Percentiles rank a stretch among this genome's conserved stretches.
Evolutionary conservation across 1,140 invertebrate genomes (phyloP).

Genomic region (Alviniconcha marisindica): DNA sequence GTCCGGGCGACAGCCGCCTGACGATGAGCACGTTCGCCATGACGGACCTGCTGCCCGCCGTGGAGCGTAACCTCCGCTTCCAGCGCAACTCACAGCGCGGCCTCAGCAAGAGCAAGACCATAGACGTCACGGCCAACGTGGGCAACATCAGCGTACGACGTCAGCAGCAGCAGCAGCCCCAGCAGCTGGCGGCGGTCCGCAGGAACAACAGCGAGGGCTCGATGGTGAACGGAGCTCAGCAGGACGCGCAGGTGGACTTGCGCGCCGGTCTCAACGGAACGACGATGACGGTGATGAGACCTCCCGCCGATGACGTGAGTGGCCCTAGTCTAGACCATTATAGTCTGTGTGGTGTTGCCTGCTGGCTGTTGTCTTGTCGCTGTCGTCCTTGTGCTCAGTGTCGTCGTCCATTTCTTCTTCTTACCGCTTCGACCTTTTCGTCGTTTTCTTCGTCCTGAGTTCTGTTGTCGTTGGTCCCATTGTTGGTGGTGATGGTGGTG

Average conservation of each 20-base stretch:
- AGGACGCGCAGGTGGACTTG: not conserved
- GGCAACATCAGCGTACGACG: not conserved
- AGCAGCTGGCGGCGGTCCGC: not conserved
- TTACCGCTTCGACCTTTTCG: no score
- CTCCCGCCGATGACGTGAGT: no score
- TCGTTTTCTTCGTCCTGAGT: no score
- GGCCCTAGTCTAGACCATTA: no score
- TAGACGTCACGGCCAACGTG: not conserved
- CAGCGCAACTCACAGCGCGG: slow-evolving; percentile 16
- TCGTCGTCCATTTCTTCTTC: no score
- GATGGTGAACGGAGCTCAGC: not conserved
- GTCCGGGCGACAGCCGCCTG: not conserved
- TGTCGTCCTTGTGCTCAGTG: no score
- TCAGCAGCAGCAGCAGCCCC: slow-evolving; percentile 26
- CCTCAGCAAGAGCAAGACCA: not conserved
- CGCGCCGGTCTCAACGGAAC: not conserved
- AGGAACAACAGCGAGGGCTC: not conserved
- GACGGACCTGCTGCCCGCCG: slow-evolving; percentile 36
- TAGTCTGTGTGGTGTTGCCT: no score
- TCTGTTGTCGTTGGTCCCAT: no score
- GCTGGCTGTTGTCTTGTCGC: no score
- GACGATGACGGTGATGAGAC: no score
- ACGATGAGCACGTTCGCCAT: slow-evolving; percentile 26
- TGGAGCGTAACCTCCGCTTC: slow-evolving; percentile 26
- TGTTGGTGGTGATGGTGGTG: no score